phyloP scores from a whole-genome alignment of 2,888 invertebrate genomes.

The Lepidochrysops patricia region DNA sequence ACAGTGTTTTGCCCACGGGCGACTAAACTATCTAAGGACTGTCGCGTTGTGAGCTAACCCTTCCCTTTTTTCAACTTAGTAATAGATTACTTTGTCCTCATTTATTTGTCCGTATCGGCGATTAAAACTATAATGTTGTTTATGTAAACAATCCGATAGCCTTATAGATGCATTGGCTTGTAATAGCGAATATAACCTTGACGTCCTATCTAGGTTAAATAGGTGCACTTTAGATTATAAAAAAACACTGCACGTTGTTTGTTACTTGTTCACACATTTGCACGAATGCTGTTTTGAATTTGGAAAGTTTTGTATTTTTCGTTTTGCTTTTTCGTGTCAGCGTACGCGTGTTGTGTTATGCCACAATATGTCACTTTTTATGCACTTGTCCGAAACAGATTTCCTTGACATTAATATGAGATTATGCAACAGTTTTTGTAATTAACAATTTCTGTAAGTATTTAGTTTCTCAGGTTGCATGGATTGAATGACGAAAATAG shows the following conservation, averaged over 20 bases:
- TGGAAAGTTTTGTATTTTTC: not conserved
- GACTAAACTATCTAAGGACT: no score
- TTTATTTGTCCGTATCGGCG: not conserved
- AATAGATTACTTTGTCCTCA: not conserved
- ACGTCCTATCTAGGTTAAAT: not conserved
- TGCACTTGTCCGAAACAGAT: not conserved
- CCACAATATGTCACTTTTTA: not conserved
- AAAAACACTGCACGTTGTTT: conserved; percentile 1
- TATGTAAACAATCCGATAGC: conserved; percentile 1
- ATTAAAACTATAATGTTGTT: conserved; percentile 3
- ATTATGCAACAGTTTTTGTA: not conserved
- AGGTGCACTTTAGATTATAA: conserved; percentile 9
- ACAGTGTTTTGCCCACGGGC: no score
- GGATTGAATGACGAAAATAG: not conserved
- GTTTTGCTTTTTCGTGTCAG: not conserved
- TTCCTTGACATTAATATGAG: not conserved
- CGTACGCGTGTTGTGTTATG: not conserved
- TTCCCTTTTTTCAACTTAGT: not conserved
- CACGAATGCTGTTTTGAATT: conserved; percentile 1
- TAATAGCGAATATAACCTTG: not conserved
- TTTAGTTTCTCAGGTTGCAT: no score
- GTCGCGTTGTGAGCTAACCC: no score
- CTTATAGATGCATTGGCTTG: not conserved
- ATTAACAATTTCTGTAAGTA: not conserved
- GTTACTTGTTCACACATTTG: not conserved